Evolutionary conservation across 1,140 invertebrate species (phyloP), one percentile per base, ranked within the genome.

Genomic region (Cydia amplana): DNA sequence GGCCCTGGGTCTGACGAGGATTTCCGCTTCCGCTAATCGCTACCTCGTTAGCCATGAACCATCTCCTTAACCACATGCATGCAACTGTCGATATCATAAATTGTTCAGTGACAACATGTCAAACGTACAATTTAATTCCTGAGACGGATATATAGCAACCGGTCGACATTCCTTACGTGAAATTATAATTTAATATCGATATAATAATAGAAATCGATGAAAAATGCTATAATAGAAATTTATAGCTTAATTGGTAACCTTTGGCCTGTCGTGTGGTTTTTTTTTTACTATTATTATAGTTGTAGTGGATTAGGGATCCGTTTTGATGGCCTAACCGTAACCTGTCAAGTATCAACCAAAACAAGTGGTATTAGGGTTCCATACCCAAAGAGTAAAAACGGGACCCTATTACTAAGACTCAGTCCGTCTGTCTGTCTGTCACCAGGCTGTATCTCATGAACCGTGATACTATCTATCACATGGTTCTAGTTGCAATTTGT

Each of bases 241-340:
- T 70, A 43, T 70, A 40, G 65, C 65, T 70, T 70, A 70, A 70
- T 70, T 20, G 28, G 65, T 70, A 28, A 70, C 65, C n/a, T 70
- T 43, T 36, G 32, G 14, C 28, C 64, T 32, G 28, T 67, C 16
- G 16, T 67, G 16, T n/a, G 3, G n/a, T n/a, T n/a, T n/a, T n/a
- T n/a, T n/a, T n/a, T n/a, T n/a, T n/a, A n/a, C n/a, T n/a, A n/a
- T n/a, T n/a, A n/a, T n/a, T n/a, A n/a, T n/a, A n/a, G n/a, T n/a
- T n/a, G n/a, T n/a, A 28, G 28, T 3, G 14, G 14, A n/a, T 51
- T 51, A 51, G 49, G 16, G 51, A 4, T 18, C 51, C 51, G 51
- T 18, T 23, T 23, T 23, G 20, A 60, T 18, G 20, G 7, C 55
- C 23, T 23, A 55, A 55, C 43, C 2, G 43, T 18, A 18, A 51